Evolutionary conservation across 2,113 vertebrate genomes (phyloP).

Genomic region (Salvelinus fontinalis): DNA sequence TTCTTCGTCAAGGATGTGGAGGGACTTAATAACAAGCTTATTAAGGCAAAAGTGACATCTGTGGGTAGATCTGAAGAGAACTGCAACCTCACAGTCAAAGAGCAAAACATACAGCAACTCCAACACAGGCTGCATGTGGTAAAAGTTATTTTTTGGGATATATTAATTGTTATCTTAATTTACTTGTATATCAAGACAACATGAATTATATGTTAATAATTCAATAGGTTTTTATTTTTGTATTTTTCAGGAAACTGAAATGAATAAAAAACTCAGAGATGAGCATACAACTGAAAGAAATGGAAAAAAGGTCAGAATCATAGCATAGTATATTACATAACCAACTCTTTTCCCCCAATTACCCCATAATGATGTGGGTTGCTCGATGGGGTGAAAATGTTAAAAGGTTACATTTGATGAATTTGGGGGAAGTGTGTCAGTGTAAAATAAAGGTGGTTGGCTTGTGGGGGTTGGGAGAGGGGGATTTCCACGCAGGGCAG

Average conservation of each 20-base stretch:
- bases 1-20: conserved; percentile 81
- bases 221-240: neutral
- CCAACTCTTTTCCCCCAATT: no score
- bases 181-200: neutral
- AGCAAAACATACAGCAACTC: conserved; percentile 83
- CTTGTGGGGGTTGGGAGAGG: neutral
- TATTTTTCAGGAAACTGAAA: conserved; percentile 76
- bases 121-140: conserved; percentile 83
- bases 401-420: conserved; percentile 2
- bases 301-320: conserved; percentile 83
- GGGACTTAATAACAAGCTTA: conserved; percentile 79
- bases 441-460: neutral
- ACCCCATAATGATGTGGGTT: neutral
- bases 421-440: conserved; percentile 4
- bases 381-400: conserved; percentile 1
- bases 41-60: conserved; percentile 81
- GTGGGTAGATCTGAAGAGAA: conserved; percentile 75
- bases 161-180: neutral
- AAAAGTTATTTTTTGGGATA: conserved; percentile 25
- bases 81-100: conserved; percentile 67
- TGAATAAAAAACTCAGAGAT: conserved; percentile 81
- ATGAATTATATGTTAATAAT: neutral
- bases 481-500: neutral
- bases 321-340: no score
- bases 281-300: conserved; percentile 73